Conservation (phyloP, 2,797 vertebrate genomes). For the Antennarius maculatus region DNA sequence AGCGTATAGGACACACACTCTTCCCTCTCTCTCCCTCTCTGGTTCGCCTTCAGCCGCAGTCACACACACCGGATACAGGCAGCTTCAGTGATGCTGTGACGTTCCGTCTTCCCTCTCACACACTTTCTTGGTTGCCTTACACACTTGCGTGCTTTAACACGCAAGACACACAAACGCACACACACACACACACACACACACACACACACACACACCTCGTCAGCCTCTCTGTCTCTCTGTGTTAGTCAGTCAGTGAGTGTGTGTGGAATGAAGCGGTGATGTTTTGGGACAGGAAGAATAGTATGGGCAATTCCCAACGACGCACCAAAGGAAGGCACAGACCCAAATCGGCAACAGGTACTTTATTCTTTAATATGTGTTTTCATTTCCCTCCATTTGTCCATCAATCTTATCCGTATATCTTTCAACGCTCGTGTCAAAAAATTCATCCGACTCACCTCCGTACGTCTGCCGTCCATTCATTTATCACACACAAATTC, state of each 20-base stretch:
- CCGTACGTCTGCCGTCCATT: not conserved
- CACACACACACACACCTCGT: constrained; percentile 28
- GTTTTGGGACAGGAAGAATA: constrained; percentile 86
- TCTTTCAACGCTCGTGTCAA: not conserved
- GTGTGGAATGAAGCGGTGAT: constrained; percentile 82
- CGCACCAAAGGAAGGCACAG: constrained; percentile 83
- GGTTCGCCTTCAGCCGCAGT: constrained; percentile 52
- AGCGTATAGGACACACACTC: constrained; percentile 32
- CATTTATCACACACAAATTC: not conserved
- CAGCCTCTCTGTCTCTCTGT: constrained; percentile 10
- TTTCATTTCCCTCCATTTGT: not conserved
- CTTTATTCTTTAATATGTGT: constrained; percentile 33
- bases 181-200: constrained; percentile 32
- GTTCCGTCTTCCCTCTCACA: constrained; percentile 3
- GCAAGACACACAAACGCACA: constrained; percentile 17
- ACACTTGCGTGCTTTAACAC: constrained; percentile 16
- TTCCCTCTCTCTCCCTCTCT: constrained; percentile 31
- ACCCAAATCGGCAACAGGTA: constrained; percentile 86
- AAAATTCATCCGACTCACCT: not conserved
- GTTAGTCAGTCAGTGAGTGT: constrained; percentile 41
- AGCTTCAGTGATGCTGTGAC: constrained; percentile 52
- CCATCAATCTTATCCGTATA: not conserved
- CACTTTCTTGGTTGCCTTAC: constrained; percentile 19
- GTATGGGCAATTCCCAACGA: constrained; percentile 83
- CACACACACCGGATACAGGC: constrained; percentile 39